Base-by-base conservation (phyloP, 1,140 invertebrate species). In the Monomorium pharaonis region DNA sequence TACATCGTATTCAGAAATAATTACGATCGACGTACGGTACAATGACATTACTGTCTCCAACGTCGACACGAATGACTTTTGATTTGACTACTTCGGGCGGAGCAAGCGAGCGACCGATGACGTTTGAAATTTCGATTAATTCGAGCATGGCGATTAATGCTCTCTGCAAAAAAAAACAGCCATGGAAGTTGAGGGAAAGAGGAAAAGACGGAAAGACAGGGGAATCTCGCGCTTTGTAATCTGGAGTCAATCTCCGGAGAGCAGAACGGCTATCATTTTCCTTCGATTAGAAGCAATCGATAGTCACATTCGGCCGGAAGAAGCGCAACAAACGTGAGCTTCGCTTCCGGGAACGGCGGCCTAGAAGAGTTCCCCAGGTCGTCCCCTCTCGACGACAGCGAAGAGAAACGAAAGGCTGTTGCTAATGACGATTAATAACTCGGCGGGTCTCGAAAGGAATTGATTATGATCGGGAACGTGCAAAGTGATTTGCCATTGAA, bases 171-270 rank as follows among this genome's bases (percentile, higher is more conserved):
- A 42, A 60, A 60, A 69, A 58, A 67, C 56, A 65, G 44, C 12
- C 12, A 42, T 16, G 10, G 18, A 14, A 24, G n/a, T 54, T 47
- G 74, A 63, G 56, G 21, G 6, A 33, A 78, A 44, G 33, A 9
- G 27, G 47, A 24, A 30, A 44, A 24, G 14, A 4, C n/a, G 1
- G n/a, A 60, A 30, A 21, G 16, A 16, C 2, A 42, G 63, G 6
- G 30, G 24, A 14, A 76, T 62, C 47, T 44, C 30, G 12, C 33
- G 80, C 44, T 72, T 67, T 83, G 75, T 58, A 80, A 88, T 86
- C 81, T 58, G 54, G 63, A 81, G 56, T 88, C 87, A 89, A 89
- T 89, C 87, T 89, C 87, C 87, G 87, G 84, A 56, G 72, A 72
- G 44, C 76, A 37, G 27, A n/a, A 51, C 24, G 60, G 33, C n/a